Evolutionary conservation across 2,797 vertebrate species (phyloP).

Genomic region (Alca torda): DNA sequence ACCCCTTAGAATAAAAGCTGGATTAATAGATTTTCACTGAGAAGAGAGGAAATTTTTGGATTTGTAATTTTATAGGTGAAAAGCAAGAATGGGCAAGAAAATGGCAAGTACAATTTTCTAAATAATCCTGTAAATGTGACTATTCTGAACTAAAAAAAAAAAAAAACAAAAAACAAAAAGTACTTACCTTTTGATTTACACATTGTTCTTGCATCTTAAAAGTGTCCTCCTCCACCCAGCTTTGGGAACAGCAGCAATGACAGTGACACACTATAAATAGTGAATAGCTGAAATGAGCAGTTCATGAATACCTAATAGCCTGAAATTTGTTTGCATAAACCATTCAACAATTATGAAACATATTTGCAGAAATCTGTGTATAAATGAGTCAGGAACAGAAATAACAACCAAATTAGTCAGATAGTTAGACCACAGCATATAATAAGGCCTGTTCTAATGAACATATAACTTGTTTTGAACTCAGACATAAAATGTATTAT

Average conservation of each 20-base stretch:
- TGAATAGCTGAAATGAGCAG: constrained; percentile 14
- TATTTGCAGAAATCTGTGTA: constrained; percentile 16
- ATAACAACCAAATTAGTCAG: neutral
- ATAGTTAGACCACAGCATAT: neutral
- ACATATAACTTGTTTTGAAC: neutral
- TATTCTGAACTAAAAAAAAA: neutral
- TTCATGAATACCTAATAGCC: neutral
- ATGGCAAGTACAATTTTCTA: neutral
- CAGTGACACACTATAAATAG: neutral
- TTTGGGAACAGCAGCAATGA: neutral
- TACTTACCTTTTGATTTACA: neutral
- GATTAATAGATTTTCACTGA: neutral
- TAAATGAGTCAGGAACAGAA: neutral
- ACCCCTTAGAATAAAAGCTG: neutral
- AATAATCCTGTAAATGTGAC: neutral
- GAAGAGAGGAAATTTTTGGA: neutral
- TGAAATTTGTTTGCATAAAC: constrained; percentile 28
- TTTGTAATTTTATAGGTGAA: neutral
- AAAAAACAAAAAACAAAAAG: neutral
- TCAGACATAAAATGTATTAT: neutral
- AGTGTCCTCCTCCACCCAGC: neutral
- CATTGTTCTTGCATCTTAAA: neutral
- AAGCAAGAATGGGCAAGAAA: neutral
- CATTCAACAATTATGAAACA: neutral
- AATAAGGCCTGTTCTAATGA: neutral